A percentile compares a stretch with the other conserved stretches of the same genome.
These are phyloP conservation scores for Eupithecia inturbata DNA, from an alignment of 2,888 invertebrate genomes.

Conservation along the genomic window DNA sequence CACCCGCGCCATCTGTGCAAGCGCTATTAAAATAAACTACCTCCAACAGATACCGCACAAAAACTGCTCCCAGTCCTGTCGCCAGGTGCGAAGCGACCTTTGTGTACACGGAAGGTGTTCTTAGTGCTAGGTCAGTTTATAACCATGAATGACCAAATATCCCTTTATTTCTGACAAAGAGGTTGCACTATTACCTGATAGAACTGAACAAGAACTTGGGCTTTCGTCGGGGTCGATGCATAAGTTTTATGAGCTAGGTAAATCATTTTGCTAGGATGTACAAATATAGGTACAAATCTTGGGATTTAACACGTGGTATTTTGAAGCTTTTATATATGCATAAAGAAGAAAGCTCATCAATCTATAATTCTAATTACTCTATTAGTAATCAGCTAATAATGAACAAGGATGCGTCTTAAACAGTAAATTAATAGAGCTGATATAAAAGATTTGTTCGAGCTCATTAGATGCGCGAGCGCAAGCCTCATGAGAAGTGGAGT, in stretches of 20 bases:
- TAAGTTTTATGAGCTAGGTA: neutral
- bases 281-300: too few relatives aligned
- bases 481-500: conserved; percentile 75
- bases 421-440: neutral
- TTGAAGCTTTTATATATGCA: neutral
- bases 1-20: conserved; percentile 79
- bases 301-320: neutral
- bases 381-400: neutral
- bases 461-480: conserved; percentile 59
- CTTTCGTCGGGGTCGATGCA: neutral
- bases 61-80: conserved; percentile 64
- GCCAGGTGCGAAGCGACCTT: conserved; percentile 76
- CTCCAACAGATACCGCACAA: conserved; percentile 69
- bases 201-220: neutral
- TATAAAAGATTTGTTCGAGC: conserved; percentile 40
- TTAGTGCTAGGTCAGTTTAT: conserved; percentile 77
- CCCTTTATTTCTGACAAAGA: neutral
- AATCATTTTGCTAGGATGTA: neutral
- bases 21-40: conserved; percentile 79
- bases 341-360: neutral
- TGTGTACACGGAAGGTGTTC: conserved; percentile 57
- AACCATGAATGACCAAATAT: conserved; percentile 51
- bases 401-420: conserved; percentile 51
- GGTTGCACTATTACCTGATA: neutral
- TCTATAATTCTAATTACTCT: neutral